Base-by-base conservation (phyloP, 2,797 vertebrate genomes). In the Notolepis coatsorum region DNA sequence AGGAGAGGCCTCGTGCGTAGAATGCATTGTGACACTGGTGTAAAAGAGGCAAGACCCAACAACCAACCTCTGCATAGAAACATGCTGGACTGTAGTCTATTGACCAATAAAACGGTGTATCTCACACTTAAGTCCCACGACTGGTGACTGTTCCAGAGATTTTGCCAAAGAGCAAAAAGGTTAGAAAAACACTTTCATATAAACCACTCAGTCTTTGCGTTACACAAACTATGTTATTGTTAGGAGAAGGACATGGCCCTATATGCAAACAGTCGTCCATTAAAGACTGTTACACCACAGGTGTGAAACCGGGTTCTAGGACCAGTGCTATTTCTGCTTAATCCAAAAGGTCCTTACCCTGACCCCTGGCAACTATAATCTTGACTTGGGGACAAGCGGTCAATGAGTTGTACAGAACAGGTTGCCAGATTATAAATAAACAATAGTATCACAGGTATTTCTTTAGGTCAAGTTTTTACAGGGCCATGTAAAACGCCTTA, bases 241-340 rank as follows among this genome's bases (percentile, higher is more conserved):
- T 52, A 50, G 56, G n/a, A n/a, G n/a, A n/a, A 61, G 53, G 50
- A 39, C 66, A 77, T 9, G 8, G 25, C 52, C 56, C 50, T 25
- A 45, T 52, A 76, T 54, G 78, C 65, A 79, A 70, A 80, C 62
- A 69, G 28, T 52, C 25, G 1, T 61, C 81, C 63, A 87, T 62
- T 31, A 76, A 83, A 81, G 74, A 66, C 77, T 13, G 45, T 43
- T 25, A 42, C 61, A 77, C 72, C 56, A 72, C 51, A 21, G 61
- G 52, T 48, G 46, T 61, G 75, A 77, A 79, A 73, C 75, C 58
- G 55, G 49, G 80, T 58, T 62, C 30, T 63, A 78, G 81, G 65
- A 78, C 81, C 59, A 35, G 46, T 2, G 76, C 88, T 89, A 90
- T 92, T 92, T 88, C 73, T 85, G 83, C 71, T 53, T 87, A 90